Base-by-base conservation (phyloP, 2,888 invertebrate species). In the Beris chalybata region DNA sequence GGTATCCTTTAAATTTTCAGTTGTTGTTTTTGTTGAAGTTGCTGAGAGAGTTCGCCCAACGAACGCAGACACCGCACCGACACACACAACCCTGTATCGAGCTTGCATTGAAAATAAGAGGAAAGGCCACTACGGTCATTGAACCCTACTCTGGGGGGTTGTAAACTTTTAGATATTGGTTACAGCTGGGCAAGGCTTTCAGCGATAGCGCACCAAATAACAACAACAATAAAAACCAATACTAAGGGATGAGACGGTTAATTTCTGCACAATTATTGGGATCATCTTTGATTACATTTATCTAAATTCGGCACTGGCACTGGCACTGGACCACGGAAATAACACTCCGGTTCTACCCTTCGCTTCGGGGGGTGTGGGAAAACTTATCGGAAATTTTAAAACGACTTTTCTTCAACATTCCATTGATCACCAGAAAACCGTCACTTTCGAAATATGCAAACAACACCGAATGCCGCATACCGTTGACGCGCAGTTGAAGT, bases 121-220 rank as follows among this genome's bases (percentile, higher is more conserved):
- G 54, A 54, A 45, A 64, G 54, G 53, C 64, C 48, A 50, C 53
- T 43, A 61, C 53, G 64, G 64, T 64, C 64, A 64, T 54, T 64
- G 64, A 64, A 64, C 64, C 52, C 31, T 64, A 38, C 3, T 38
- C 38, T 5, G 9, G 38, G 38, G 38, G 38, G 4, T 13, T 7
- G 47, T 53, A 63, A 66, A 66, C 66, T 66, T 66, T 66, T 13
- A 13, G 61, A 55, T 66, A 59, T 38, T 9, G 38, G 38, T 7
- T 66, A 59, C 66, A 61, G 61, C 54, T 66, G 66, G 61, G 61
- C 55, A 55, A 55, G 66, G 66, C 61, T 66, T 52, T 22, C 38
- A 38, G 38, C 9, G 38, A 38, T 38, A 38, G 38, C 38, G 38
- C 38, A 38, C 9, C 38, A 9, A 38, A 38, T 9, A 38, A 9